Evolutionary conservation across 1,140 invertebrate species (phyloP), one percentile per base, ranked within the genome.

Genomic region (Sycophaga agraensis): DNA sequence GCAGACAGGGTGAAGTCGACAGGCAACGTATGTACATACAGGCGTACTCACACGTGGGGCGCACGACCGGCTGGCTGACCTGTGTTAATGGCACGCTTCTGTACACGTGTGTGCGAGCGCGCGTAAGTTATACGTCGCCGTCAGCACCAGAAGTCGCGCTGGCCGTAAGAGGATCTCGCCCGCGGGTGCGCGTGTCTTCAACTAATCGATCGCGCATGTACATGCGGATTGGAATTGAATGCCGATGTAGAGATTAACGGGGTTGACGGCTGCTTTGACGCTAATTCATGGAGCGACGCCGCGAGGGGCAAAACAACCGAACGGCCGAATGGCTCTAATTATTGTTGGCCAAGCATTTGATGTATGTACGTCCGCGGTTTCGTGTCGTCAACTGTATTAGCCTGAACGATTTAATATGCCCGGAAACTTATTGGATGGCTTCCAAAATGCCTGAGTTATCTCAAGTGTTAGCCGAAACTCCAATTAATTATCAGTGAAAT

Each of bases 391-490:
- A 40, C 43, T 59, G 22, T 50, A 48, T 59, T 59, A 59, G 46
- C 9, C 26, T n/a, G 34, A 50, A 31, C 34, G 50, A 54, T 46
- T 61, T 61, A 61, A 54, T 61, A 48, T 39, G 59, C 50, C 35
- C 19, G 40, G 26, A 46, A 53, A 53, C 49, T 60, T 59, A 59
- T 59, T 59, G 57, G 57, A 59, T 34, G 48, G 39, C 57, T 51
- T 59, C 48, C 57, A 59, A 59, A 59, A 45, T 31, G 22, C 19
- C n/a, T 31, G 35, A 61, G 50, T 61, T 61, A 61, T 61, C 34
- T 40, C 22, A 34, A 31, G 24, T 53, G 31, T 16, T 24, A 35
- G 24, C 35, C 28, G 40, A 45, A 61, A 48, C 59, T 54, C 42
- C 59, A 48, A 61, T 61, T 55, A 55, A 54, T 61, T 42, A 46